phyloP scores from a whole-genome alignment of 1,140 invertebrate genomes.

The Drosophila orosa region DNA sequence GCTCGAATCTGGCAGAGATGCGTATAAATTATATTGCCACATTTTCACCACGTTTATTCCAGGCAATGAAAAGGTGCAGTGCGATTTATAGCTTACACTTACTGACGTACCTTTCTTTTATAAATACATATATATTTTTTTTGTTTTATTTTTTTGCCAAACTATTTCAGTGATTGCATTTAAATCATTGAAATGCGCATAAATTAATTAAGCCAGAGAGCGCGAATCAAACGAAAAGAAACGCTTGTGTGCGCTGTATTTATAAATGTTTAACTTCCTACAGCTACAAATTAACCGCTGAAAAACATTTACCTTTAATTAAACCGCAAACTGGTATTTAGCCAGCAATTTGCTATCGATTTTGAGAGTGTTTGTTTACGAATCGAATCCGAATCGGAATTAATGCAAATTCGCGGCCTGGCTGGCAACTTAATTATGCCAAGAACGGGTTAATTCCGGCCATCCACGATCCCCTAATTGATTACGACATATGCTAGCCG shows the following conservation, averaged over 20 bases:
- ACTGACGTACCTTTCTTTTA: conserved; percentile 2
- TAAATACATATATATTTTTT: background rate
- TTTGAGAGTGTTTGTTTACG: conserved; percentile 41
- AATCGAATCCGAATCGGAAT: conserved; percentile 30
- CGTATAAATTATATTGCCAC: conserved; percentile 46
- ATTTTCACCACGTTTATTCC: conserved; percentile 20
- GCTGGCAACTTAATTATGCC: conserved; percentile 62
- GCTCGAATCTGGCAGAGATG: conserved; percentile 36
- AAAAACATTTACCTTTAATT: conserved; percentile 66
- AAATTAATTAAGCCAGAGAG: conserved; percentile 68
- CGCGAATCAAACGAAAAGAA: conserved; percentile 33
- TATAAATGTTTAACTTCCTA: conserved; percentile 61
- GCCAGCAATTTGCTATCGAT: conserved; percentile 52
- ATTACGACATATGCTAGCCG: conserved; percentile 39
- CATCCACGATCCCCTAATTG: conserved; percentile 23
- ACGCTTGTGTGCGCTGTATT: conserved; percentile 35
- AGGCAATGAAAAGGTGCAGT: conserved; percentile 28
- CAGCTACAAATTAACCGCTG: conserved; percentile 29
- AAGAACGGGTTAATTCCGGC: conserved; percentile 60
- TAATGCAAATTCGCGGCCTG: conserved; percentile 52
- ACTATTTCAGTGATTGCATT: conserved; percentile 47
- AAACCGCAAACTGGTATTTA: conserved; percentile 71
- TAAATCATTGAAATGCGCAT: conserved; percentile 78
- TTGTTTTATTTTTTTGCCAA: conserved; percentile 20
- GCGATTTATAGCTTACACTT: conserved; percentile 36